phyloP scores from a whole-genome alignment of 2,797 vertebrate species.

The Benthosema pterotum region DNA sequence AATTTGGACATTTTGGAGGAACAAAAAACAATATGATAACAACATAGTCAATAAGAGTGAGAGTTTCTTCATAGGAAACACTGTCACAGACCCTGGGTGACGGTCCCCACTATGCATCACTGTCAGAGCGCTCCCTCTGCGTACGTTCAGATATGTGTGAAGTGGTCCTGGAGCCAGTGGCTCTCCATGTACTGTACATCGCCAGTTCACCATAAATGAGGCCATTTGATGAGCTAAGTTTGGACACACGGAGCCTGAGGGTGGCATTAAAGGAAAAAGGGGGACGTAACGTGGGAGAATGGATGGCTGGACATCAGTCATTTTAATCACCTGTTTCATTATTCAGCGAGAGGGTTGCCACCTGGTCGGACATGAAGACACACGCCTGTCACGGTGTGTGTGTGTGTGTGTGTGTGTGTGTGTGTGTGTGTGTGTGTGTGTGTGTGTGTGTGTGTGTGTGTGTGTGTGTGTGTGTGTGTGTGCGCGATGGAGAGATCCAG shows the following conservation, averaged over 20 bases:
- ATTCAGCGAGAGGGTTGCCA: conserved; percentile 73
- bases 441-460: conserved; percentile 51
- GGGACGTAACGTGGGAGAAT: conserved; percentile 59
- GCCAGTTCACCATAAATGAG: conserved; percentile 69
- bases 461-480: conserved; percentile 57
- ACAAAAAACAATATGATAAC: no score
- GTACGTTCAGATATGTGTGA: conserved; percentile 59
- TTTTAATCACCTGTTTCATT: conserved; percentile 81
- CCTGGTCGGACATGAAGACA: conserved; percentile 66
- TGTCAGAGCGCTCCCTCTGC: conserved; percentile 42
- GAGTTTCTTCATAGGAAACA: neutral
- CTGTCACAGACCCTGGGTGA: neutral
- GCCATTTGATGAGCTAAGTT: conserved; percentile 79
- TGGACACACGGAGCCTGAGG: conserved; percentile 72
- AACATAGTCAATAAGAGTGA: neutral
- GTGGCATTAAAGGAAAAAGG: conserved; percentile 66
- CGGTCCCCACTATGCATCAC: conserved; percentile 26
- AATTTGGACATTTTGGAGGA: no score
- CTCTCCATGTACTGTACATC: conserved; percentile 60
- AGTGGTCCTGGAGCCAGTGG: conserved; percentile 55
- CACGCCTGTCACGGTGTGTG: conserved; percentile 10
- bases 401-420: no score
- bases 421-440: conserved; percentile 63
- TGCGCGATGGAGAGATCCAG: conserved; percentile 33
- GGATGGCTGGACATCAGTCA: conserved; percentile 75